Percentiles rank a stretch among this genome's conserved stretches.
These are phyloP conservation scores for Steinernema scapterisci DNA, from an alignment of 2,888 invertebrate species.

Conservation along the genomic window DNA sequence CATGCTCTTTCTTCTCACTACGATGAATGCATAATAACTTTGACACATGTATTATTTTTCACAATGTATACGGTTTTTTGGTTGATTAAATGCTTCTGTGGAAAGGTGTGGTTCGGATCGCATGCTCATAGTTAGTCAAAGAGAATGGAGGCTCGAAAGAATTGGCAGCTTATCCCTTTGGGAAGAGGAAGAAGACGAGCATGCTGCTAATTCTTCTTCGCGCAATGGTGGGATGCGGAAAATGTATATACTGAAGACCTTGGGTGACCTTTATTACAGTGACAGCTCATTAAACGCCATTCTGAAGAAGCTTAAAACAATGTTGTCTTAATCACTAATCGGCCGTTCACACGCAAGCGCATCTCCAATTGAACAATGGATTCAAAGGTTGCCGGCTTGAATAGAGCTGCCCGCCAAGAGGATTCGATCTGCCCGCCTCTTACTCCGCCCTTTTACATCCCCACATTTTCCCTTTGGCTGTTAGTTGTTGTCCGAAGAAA, in stretches of 20 bases:
- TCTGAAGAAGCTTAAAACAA: slow-evolving; percentile 21
- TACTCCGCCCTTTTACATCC: slow-evolving; percentile 13
- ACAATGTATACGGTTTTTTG: background rate
- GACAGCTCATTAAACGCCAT: slow-evolving; percentile 29
- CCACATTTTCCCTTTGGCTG: slow-evolving; percentile 14
- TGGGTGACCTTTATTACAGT: background rate
- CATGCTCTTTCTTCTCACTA: background rate
- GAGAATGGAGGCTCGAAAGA: too few species aligned
- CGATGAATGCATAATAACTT: background rate
- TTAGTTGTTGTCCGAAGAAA: slow-evolving; percentile 19
- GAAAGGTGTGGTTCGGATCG: too few species aligned
- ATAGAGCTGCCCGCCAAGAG: slow-evolving; percentile 1
- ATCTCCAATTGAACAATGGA: slow-evolving; percentile 19
- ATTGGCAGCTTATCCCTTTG: too few species aligned
- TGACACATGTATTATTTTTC: background rate
- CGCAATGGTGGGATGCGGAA: too few species aligned
- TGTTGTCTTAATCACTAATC: slow-evolving; percentile 29
- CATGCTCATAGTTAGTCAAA: too few species aligned
- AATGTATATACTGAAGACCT: background rate
- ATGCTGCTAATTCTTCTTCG: too few species aligned
- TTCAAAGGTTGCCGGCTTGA: slow-evolving; percentile 31
- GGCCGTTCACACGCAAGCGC: slow-evolving; percentile 27
- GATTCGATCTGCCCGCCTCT: slow-evolving; percentile 3
- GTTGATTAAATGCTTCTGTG: too few species aligned
- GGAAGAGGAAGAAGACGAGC: too few species aligned